These are phyloP conservation scores for Rallus crepitans DNA, from an alignment of 2,797 vertebrate species.

Conservation along the genomic window DNA sequence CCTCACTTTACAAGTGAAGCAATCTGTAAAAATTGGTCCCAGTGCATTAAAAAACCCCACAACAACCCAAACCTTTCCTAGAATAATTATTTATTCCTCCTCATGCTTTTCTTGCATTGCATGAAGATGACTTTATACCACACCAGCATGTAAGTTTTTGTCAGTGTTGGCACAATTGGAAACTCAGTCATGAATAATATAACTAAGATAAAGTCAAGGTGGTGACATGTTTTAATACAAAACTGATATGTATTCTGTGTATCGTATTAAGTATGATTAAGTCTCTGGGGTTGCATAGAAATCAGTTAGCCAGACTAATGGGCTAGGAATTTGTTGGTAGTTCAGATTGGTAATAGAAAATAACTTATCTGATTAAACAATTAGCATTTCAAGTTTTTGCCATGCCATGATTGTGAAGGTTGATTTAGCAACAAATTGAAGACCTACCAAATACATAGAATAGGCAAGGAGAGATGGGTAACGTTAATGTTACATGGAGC, in stretches of 20 bases:
- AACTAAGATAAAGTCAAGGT: not conserved
- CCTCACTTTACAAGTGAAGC: not conserved
- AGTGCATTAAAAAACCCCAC: not conserved
- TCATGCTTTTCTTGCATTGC: not conserved
- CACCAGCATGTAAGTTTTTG: not conserved
- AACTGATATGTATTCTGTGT: not conserved
- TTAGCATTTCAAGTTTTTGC: not conserved
- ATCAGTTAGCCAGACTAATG: not conserved
- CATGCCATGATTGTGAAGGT: not conserved
- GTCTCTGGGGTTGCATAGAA: not conserved
- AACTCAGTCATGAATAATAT: not conserved
- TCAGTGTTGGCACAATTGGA: not conserved
- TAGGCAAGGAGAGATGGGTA: not conserved
- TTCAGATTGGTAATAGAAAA: not conserved
- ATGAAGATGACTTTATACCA: not conserved
- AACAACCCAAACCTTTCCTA: not conserved
- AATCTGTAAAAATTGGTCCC: not conserved
- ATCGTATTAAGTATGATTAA: not conserved
- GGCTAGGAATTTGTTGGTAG: not conserved
- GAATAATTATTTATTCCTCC: not conserved
- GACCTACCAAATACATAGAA: not conserved
- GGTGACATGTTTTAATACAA: not conserved
- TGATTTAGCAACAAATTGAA: not conserved
- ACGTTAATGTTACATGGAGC: not conserved
- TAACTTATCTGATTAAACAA: not conserved